phyloP scores from a whole-genome alignment of 2,113 vertebrate species.

The Stigmatopora argus region DNA sequence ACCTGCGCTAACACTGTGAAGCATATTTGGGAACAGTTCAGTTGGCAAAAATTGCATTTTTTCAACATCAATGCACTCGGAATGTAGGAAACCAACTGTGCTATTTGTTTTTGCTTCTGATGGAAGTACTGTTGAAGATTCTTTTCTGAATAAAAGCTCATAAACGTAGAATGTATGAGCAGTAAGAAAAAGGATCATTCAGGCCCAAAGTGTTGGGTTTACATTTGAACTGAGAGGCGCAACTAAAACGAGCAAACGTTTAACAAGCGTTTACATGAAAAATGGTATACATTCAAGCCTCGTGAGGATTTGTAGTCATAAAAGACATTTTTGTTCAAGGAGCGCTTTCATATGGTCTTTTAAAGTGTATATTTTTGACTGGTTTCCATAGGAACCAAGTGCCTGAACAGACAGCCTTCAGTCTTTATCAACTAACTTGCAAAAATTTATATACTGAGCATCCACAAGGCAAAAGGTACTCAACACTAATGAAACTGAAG shows the following conservation, averaged over 20 bases:
- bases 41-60: slow-evolving; percentile 16
- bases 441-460: slow-evolving; percentile 5
- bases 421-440: not conserved
- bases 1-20: slow-evolving; percentile 19
- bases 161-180: not conserved
- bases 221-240: not conserved
- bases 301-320: not conserved
- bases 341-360: slow-evolving; percentile 18
- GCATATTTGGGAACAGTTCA: slow-evolving; percentile 16
- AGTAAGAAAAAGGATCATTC: not conserved
- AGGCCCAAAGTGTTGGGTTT: not conserved
- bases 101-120: slow-evolving; percentile 17
- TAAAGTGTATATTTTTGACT: slow-evolving; percentile 19
- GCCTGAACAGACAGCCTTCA: not conserved
- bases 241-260: not conserved
- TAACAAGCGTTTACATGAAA: not conserved
- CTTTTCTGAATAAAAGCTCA: not conserved
- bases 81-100: slow-evolving; percentile 4
- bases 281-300: not conserved
- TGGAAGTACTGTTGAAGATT: not conserved
- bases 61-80: not conserved
- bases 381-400: slow-evolving; percentile 12
- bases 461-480: not conserved
- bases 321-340: slow-evolving; percentile 7
- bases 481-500: not conserved